Conservation (phyloP, 2,888 invertebrate species). For the Tetragonula carbonaria region DNA sequence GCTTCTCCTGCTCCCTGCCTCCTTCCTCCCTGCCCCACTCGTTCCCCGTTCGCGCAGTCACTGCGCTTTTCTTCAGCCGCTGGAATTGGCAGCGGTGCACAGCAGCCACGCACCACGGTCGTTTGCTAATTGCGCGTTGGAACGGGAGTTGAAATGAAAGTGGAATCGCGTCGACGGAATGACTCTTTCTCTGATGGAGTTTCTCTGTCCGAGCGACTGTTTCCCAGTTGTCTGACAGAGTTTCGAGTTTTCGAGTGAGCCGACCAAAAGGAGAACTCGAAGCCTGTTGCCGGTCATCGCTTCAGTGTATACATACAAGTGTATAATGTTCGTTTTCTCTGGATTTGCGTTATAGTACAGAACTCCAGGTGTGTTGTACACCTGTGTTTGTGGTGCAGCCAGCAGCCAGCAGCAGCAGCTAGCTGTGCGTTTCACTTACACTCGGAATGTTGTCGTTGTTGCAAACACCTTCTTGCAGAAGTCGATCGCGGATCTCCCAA, state of each 20-base stretch:
- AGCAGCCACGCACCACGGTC: not conserved
- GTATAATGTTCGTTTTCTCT: too few relatives aligned
- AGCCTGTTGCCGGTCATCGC: not conserved
- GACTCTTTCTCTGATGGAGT: not conserved
- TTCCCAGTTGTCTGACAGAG: not conserved
- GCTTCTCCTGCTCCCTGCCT: constrained; percentile 13
- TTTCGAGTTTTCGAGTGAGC: not conserved
- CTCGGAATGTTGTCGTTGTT: constrained; percentile 99
- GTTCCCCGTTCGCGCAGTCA: constrained; percentile 6
- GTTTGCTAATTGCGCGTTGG: constrained; percentile 40
- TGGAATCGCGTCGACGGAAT: not conserved
- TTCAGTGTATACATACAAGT: too few relatives aligned
- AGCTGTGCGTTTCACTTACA: constrained; percentile 89
- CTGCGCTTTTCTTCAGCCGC: constrained; percentile 47
- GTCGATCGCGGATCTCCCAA: constrained; percentile 98
- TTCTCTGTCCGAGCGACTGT: not conserved
- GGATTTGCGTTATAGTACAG: too few relatives aligned
- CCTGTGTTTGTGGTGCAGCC: too few relatives aligned
- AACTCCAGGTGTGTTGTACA: too few relatives aligned
- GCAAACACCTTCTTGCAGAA: constrained; percentile 97
- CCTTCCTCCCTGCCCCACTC: too few relatives aligned
- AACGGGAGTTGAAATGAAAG: not conserved
- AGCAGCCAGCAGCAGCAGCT: too few relatives aligned
- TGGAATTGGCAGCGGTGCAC: not conserved
- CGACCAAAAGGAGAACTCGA: not conserved